Percentiles rank a stretch among this genome's conserved stretches.
Evolutionary conservation across 2,113 vertebrate genomes (phyloP).

Genomic region (Poecile atricapillus): DNA sequence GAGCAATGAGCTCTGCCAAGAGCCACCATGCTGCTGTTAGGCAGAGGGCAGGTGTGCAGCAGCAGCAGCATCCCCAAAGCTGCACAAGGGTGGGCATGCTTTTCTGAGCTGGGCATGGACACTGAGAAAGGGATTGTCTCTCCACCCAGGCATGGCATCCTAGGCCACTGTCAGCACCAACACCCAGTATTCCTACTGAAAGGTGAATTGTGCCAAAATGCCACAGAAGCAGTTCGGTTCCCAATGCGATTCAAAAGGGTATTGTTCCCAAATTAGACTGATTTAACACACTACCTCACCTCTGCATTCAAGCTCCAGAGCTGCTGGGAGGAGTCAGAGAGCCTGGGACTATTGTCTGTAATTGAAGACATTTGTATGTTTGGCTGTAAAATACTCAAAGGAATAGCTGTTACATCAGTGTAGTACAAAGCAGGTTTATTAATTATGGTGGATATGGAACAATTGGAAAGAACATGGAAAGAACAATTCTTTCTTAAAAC

Average conservation of each 20-base stretch:
- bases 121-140: not conserved
- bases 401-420: not conserved
- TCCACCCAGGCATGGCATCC: fast-evolving
- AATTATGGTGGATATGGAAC: not conserved
- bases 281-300: not conserved
- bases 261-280: not conserved
- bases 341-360: not conserved
- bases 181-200: not conserved
- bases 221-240: not conserved
- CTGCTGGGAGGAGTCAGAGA: not conserved
- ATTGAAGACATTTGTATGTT: not conserved
- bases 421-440: not conserved
- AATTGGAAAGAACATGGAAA: not conserved
- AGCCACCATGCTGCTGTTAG: fast-evolving
- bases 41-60: not conserved
- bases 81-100: fast-evolving
- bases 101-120: fast-evolving
- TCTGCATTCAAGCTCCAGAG: not conserved
- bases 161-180: not conserved
- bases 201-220: not conserved
- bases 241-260: not conserved
- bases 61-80: not conserved
- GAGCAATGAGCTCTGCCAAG: not conserved
- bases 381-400: not conserved
- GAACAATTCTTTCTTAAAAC: not conserved